Evolutionary conservation across 2,113 vertebrate genomes (phyloP).

Genomic region (Ictalurus furcatus): DNA sequence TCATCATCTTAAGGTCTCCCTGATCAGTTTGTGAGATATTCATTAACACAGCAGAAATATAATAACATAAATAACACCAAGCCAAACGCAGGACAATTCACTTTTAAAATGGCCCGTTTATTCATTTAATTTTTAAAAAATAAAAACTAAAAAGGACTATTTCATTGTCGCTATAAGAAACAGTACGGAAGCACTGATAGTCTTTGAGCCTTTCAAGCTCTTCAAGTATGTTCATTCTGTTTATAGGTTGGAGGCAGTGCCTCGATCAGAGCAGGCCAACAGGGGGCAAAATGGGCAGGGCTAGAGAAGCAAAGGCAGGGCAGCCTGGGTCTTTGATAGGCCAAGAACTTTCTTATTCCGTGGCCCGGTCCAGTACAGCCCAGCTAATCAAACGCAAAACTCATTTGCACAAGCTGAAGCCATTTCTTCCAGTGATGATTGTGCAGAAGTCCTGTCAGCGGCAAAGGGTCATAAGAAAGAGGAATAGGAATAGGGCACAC

Average conservation of each 20-base stretch:
- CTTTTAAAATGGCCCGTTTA: constrained; percentile 76
- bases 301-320: constrained; percentile 50
- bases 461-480: constrained; percentile 38
- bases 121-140: constrained; percentile 71
- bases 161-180: constrained; percentile 85
- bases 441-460: constrained; percentile 34
- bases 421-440: constrained; percentile 58
- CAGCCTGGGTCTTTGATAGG: constrained; percentile 30
- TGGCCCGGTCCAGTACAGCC: constrained; percentile 56
- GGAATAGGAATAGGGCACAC: constrained; percentile 17
- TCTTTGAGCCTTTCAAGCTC: constrained; percentile 90
- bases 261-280: constrained; percentile 52
- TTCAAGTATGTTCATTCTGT: constrained; percentile 93
- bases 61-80: neutral
- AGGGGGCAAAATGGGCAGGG: constrained; percentile 16
- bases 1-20: neutral
- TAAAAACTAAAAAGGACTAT: constrained; percentile 82
- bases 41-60: neutral
- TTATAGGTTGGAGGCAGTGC: constrained; percentile 63
- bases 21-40: neutral
- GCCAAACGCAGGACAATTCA: constrained; percentile 31
- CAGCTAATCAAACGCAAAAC: constrained; percentile 50
- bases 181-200: constrained; percentile 96
- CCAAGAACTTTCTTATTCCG: constrained; percentile 35
- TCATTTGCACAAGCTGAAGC: constrained; percentile 52